Conservation (phyloP, 2,797 vertebrate species). For the Mastacembelus armatus region DNA sequence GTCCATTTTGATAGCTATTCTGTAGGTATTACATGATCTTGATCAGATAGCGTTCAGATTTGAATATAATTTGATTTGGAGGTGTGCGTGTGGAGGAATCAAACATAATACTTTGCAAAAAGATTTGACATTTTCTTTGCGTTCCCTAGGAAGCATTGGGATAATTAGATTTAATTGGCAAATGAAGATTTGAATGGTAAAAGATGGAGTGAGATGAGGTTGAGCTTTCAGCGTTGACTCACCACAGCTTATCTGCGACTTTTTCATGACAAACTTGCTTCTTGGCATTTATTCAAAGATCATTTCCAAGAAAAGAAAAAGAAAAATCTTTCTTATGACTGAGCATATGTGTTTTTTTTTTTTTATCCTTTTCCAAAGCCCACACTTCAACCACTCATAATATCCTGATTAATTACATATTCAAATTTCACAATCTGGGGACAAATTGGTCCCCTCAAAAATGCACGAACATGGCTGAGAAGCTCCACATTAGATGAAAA, state of each 20-base stretch:
- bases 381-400: slow-evolving; percentile 66
- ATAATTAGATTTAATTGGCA: slow-evolving; percentile 28
- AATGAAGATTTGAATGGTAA: slow-evolving; percentile 37
- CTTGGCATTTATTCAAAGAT: slow-evolving; percentile 54
- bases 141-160: slow-evolving; percentile 20
- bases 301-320: slow-evolving; percentile 50
- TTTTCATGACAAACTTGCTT: slow-evolving; percentile 59
- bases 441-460: slow-evolving; percentile 80
- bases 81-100: slow-evolving; percentile 1
- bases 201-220: slow-evolving; percentile 35
- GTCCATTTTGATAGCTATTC: too few species aligned
- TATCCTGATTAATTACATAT: slow-evolving; percentile 79
- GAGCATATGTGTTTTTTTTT: slow-evolving; percentile 53
- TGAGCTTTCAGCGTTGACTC: slow-evolving; percentile 39
- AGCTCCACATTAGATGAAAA: slow-evolving; percentile 68
- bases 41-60: neutral
- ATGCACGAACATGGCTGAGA: slow-evolving; percentile 68
- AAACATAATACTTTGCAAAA: slow-evolving; percentile 23
- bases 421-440: slow-evolving; percentile 80
- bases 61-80: slow-evolving; percentile 5
- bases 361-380: slow-evolving; percentile 67
- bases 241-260: slow-evolving; percentile 55
- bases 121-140: slow-evolving; percentile 6
- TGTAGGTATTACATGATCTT: slow-evolving; percentile 1
- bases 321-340: slow-evolving; percentile 52